Evolutionary conservation across 2,888 invertebrate species (phyloP).

Genomic region (Eupithecia subfuscata): DNA sequence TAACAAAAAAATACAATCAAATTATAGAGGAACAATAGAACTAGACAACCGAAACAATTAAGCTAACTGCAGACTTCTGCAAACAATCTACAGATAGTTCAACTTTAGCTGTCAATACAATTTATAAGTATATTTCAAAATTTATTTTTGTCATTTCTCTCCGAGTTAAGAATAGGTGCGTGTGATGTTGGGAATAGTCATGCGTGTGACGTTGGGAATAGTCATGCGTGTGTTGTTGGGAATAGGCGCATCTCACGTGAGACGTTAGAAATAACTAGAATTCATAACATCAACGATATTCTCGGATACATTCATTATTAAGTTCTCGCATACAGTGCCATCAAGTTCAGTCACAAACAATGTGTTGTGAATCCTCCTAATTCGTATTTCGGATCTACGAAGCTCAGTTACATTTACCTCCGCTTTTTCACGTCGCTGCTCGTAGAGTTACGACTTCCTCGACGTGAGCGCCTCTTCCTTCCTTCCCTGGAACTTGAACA

Average conservation of each 20-base stretch:
- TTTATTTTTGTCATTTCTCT: neutral
- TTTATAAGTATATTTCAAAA: neutral
- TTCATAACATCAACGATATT: neutral
- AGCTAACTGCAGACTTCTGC: no score
- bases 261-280: neutral
- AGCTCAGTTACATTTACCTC: slow-evolving; percentile 11
- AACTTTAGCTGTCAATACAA: neutral
- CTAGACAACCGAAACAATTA: no score
- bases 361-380: neutral
- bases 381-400: neutral
- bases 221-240: neutral
- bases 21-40: no score
- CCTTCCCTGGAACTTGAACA: slow-evolving; percentile 28
- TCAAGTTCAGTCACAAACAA: neutral
- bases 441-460: slow-evolving; percentile 35
- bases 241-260: neutral
- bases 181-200: no score
- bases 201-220: neutral
- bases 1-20: no score
- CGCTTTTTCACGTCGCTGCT: slow-evolving; percentile 27
- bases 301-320: neutral
- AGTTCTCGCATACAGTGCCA: neutral
- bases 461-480: slow-evolving; percentile 28
- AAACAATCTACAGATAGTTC: no score
- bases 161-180: neutral